A percentile compares a stretch with the other conserved stretches of the same genome.
Evolutionary conservation across 2,888 invertebrate species (phyloP).

Genomic region (Drosophila merina): DNA sequence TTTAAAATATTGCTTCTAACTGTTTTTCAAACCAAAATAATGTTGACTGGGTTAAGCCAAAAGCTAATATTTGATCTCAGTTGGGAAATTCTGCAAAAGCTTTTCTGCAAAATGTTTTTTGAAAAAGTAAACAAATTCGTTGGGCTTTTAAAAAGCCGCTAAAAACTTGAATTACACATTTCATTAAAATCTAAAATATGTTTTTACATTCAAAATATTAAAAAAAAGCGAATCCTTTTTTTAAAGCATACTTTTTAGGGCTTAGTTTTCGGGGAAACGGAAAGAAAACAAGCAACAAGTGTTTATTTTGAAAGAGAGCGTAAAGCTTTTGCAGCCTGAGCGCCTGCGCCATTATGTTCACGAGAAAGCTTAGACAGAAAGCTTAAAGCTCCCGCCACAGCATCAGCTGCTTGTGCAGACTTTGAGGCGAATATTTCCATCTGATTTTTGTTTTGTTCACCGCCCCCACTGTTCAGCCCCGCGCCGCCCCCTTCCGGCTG

Average conservation of each 20-base stretch:
- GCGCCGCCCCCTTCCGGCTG: neutral
- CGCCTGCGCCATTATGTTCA: constrained; percentile 40
- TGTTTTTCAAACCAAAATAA: neutral
- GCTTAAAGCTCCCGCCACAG: constrained; percentile 44
- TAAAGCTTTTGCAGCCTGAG: constrained; percentile 46
- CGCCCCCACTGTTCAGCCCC: neutral
- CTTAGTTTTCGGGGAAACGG: neutral
- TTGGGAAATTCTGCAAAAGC: constrained; percentile 2
- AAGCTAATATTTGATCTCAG: neutral
- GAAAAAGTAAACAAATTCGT: neutral
- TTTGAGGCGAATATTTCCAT: constrained; percentile 66
- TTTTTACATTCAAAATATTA: neutral
- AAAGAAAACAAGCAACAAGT: constrained; percentile 29
- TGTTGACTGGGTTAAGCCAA: constrained; percentile 26
- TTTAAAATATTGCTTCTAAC: no score
- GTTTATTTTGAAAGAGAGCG: neutral
- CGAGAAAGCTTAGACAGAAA: neutral
- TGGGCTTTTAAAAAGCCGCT: neutral
- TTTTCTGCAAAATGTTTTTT: constrained; percentile 9
- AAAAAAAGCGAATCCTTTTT: neutral
- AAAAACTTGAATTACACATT: no score
- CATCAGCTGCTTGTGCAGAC: constrained; percentile 62
- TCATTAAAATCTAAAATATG: no score
- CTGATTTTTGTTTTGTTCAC: constrained; percentile 71
- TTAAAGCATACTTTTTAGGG: neutral